Evolutionary conservation across 2,797 vertebrate genomes (phyloP).

Genomic region (Darevskia nairensis): DNA sequence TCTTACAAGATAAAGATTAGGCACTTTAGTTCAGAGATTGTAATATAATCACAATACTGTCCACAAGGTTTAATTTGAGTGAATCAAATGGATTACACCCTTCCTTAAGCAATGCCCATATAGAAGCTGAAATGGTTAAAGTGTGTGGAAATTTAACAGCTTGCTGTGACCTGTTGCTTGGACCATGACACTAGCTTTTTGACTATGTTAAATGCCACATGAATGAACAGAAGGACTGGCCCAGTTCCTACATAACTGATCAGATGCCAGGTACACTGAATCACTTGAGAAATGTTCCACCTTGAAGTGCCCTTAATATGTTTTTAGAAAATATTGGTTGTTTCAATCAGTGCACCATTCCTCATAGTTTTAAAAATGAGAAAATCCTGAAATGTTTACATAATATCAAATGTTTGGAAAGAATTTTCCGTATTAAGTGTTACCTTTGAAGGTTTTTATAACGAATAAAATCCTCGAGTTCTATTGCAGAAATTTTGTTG

Average conservation of each 20-base stretch:
- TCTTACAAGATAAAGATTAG: neutral
- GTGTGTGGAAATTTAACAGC: neutral
- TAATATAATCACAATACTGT: neutral
- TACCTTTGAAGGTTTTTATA: conserved; percentile 95
- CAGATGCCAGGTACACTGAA: neutral
- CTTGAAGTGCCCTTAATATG: neutral
- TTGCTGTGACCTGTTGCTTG: neutral
- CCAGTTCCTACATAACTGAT: neutral
- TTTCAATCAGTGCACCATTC: conserved; percentile 5
- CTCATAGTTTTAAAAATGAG: neutral
- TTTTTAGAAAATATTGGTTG: neutral
- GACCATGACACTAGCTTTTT: neutral
- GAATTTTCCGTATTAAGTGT: conserved; percentile 2
- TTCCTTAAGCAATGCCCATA: neutral
- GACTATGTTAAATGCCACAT: neutral
- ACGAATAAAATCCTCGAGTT: conserved; percentile 92
- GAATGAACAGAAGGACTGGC: neutral
- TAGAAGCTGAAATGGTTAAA: neutral
- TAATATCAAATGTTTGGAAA: conserved; percentile 4
- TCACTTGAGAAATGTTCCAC: neutral
- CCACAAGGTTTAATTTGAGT: neutral
- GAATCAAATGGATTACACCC: neutral
- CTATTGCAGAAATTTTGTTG: conserved; percentile 92
- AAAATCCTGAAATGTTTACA: neutral
- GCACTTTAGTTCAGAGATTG: neutral